These are phyloP conservation scores for Cryptophagus acutangulus DNA, from an alignment of 2,888 invertebrate genomes.

Conservation along the genomic window DNA sequence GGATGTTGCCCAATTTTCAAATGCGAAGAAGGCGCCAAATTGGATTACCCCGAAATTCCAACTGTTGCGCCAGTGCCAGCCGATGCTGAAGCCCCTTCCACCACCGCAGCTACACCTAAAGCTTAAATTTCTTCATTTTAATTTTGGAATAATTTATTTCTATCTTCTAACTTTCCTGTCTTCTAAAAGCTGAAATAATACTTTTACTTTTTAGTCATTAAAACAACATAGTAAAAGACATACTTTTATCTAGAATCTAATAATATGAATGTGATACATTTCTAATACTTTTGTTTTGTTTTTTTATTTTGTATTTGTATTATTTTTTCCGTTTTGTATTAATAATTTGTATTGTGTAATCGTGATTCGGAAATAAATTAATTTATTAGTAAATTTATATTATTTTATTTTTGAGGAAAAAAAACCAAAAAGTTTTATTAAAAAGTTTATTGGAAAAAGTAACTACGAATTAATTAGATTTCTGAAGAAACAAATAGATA, in stretches of 20 bases:
- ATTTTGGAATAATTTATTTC: not conserved
- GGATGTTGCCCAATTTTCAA: conserved; percentile 80
- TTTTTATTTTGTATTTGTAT: not conserved
- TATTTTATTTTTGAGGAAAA: conserved; percentile 1
- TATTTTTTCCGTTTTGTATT: not conserved
- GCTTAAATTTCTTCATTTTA: conserved; percentile 21
- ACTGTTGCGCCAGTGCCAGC: conserved; percentile 46
- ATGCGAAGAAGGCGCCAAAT: conserved; percentile 77
- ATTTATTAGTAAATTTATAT: conserved; percentile 2
- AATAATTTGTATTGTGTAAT: conserved; percentile 4
- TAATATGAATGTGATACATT: conserved; percentile 7
- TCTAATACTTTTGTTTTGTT: conserved; percentile 2
- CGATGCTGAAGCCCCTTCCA: conserved; percentile 25
- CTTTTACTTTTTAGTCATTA: conserved; percentile 3
- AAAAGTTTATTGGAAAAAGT: no score
- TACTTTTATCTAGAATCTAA: no score
- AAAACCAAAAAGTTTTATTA: no score
- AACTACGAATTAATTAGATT: no score
- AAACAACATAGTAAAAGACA: conserved; percentile 1
- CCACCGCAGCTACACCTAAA: conserved; percentile 37
- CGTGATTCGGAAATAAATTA: conserved; percentile 7
- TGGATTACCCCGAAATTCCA: conserved; percentile 81
- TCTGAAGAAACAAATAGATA: no score
- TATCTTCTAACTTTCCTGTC: not conserved
- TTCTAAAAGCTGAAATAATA: not conserved